A percentile compares a stretch with the other conserved stretches of the same genome.
These are phyloP conservation scores for Drosophila sulfurigaster DNA, from an alignment of 1,140 invertebrate genomes.

Conservation along the genomic window DNA sequence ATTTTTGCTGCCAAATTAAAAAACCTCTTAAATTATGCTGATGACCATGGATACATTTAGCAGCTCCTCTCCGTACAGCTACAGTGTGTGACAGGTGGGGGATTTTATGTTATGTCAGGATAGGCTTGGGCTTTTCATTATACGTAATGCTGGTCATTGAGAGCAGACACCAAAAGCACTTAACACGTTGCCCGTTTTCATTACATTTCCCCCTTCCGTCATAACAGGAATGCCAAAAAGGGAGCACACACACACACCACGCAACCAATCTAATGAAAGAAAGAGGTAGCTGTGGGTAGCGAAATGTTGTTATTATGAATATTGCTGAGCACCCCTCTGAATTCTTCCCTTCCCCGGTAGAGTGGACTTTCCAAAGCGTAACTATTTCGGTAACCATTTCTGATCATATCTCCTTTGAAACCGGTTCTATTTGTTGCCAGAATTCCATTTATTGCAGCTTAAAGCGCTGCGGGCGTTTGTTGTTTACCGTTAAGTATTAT, in stretches of 20 bases:
- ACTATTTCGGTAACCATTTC: conserved; percentile 6
- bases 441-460: conserved; percentile 13
- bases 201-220: conserved; percentile 57
- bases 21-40: conserved; percentile 83
- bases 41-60: conserved; percentile 57
- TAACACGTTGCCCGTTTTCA: conserved; percentile 71
- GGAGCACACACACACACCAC: neutral
- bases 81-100: neutral
- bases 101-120: conserved; percentile 35
- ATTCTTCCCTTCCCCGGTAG: neutral
- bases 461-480: neutral
- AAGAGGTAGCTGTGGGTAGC: conserved; percentile 4
- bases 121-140: conserved; percentile 67
- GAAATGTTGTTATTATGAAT: conserved; percentile 32
- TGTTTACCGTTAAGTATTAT: conserved; percentile 42
- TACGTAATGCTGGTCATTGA: conserved; percentile 62
- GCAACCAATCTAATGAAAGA: neutral
- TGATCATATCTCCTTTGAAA: conserved; percentile 10
- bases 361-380: neutral
- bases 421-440: neutral
- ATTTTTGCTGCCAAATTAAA: conserved; percentile 78
- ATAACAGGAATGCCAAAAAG: conserved; percentile 62
- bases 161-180: conserved; percentile 75
- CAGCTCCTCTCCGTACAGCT: neutral
- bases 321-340: neutral